Evolutionary conservation across 1,140 invertebrate genomes (phyloP).

Genomic region (Oedothorax gibbosus): DNA sequence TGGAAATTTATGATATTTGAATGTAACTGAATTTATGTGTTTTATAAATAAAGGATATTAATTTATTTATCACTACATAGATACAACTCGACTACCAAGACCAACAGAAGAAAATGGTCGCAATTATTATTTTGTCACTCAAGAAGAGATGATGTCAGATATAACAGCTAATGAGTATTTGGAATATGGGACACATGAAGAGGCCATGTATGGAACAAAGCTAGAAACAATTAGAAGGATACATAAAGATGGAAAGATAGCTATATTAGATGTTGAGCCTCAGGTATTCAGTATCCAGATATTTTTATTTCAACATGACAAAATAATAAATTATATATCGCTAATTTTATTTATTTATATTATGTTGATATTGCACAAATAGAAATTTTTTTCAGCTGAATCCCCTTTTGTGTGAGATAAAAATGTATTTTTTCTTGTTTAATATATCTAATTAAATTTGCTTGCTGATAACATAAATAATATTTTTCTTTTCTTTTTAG

Average conservation of each 20-base stretch:
- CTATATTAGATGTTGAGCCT: slow-evolving; percentile 98
- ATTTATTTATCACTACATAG: slow-evolving; percentile 71
- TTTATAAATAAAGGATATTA: too few species aligned
- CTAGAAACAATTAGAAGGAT: slow-evolving; percentile 98
- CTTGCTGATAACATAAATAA: neutral
- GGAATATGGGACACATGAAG: slow-evolving; percentile 99
- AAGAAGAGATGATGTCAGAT: slow-evolving; percentile 99
- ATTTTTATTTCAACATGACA: neutral
- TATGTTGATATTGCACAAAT: neutral
- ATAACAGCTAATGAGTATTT: slow-evolving; percentile 98
- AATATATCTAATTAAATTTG: neutral
- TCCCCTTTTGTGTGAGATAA: neutral
- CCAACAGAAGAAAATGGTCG: slow-evolving; percentile 97
- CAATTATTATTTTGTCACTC: slow-evolving; percentile 99
- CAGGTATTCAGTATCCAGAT: slow-evolving; percentile 70
- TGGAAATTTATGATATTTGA: too few species aligned
- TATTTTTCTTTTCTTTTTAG: slow-evolving; percentile 68
- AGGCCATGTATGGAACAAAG: slow-evolving; percentile 99
- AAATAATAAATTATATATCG: neutral
- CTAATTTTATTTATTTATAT: neutral
- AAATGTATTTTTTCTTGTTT: neutral
- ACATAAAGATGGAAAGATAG: slow-evolving; percentile 94
- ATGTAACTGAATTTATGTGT: too few species aligned
- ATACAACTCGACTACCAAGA: slow-evolving; percentile 94
- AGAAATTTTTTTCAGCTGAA: neutral